Percentiles rank a stretch among this genome's conserved stretches.
These are phyloP conservation scores for Mastomys coucha DNA, from an alignment of 2,113 vertebrate genomes.

Conservation along the genomic window DNA sequence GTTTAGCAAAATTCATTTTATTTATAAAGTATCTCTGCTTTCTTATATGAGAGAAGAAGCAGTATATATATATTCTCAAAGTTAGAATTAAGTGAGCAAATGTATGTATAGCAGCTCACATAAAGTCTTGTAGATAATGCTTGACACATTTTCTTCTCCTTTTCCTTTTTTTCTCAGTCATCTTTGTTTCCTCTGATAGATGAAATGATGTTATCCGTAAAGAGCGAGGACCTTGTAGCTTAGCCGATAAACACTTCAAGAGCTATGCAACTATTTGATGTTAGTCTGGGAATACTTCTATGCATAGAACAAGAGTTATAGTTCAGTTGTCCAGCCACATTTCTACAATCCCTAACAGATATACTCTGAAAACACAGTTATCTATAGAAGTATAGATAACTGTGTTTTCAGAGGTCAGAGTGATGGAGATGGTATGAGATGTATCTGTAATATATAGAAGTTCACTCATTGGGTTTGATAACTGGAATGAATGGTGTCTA, in stretches of 20 bases:
- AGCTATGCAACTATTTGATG: neutral
- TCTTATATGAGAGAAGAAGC: neutral
- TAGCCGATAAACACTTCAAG: neutral
- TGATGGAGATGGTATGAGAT: neutral
- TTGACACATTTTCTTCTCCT: neutral
- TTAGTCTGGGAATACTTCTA: neutral
- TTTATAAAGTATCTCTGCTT: conserved; percentile 21
- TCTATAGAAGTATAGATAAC: too few relatives aligned
- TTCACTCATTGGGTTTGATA: neutral
- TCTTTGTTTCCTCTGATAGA: neutral
- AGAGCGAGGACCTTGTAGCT: neutral
- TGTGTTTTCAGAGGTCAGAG: neutral
- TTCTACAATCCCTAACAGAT: neutral
- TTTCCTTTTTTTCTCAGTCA: neutral
- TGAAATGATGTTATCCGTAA: neutral
- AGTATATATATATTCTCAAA: neutral
- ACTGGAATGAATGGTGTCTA: neutral
- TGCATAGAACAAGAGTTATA: neutral
- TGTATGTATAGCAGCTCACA: neutral
- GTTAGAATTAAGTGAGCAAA: conserved; percentile 24
- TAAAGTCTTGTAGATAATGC: neutral
- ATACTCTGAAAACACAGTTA: too few relatives aligned
- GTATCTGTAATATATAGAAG: neutral
- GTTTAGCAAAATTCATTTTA: neutral
- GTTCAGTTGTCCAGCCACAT: neutral